These are phyloP conservation scores for Aporrectodea caliginosa DNA, from an alignment of 1,140 invertebrate species.

Conservation along the genomic window DNA sequence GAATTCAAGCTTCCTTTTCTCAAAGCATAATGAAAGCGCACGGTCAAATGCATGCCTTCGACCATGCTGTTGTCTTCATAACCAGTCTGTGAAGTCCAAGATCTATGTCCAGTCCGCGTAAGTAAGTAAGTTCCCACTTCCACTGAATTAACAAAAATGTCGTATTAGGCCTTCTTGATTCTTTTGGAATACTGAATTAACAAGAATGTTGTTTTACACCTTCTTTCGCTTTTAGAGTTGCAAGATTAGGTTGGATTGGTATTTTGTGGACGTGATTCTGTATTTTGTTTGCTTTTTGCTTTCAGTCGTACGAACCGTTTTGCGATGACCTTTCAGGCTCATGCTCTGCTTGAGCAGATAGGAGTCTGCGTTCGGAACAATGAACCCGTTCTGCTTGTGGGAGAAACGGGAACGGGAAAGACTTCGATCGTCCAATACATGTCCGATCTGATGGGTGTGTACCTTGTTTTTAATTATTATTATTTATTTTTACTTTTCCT, in stretches of 20 bases:
- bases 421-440: slow-evolving; percentile 93
- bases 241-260: too few relatives aligned
- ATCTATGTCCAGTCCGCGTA: too few relatives aligned
- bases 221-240: too few relatives aligned
- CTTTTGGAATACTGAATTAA: too few relatives aligned
- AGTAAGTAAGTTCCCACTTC: too few relatives aligned
- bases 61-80: slow-evolving; percentile 67
- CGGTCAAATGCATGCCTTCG: slow-evolving; percentile 59
- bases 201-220: too few relatives aligned
- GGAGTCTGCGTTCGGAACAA: slow-evolving; percentile 73
- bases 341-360: slow-evolving; percentile 78
- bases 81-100: slow-evolving; percentile 76
- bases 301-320: slow-evolving; percentile 37
- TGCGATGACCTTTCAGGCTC: slow-evolving; percentile 62
- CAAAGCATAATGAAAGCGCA: too few relatives aligned
- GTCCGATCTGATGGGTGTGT: slow-evolving; percentile 63
- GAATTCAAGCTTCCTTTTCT: too few relatives aligned
- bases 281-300: neutral
- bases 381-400: slow-evolving; percentile 91
- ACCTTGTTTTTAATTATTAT: slow-evolving; percentile 48
- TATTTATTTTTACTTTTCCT: slow-evolving; percentile 25
- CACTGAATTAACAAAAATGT: too few relatives aligned
- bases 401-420: slow-evolving; percentile 98
- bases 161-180: too few relatives aligned
- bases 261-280: too few relatives aligned